Evolutionary conservation across 2,113 vertebrate genomes (phyloP), one percentile per base, ranked within the genome.

Genomic region (Noctilio leporinus): DNA sequence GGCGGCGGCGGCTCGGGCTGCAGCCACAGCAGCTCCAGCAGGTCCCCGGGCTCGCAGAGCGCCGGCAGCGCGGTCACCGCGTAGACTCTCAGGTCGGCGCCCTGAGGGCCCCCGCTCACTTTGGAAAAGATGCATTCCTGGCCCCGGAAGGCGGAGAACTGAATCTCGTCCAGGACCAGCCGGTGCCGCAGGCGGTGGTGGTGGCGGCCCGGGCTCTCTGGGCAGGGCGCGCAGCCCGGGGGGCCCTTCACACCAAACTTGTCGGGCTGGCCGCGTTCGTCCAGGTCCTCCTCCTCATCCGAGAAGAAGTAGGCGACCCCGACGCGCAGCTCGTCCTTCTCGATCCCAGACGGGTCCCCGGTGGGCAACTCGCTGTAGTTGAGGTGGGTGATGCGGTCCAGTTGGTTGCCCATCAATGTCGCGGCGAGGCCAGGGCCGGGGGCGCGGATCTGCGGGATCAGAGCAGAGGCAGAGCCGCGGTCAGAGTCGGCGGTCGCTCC

Each of bases 371-470:
- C 99, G 98, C 99, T 99, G 98, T 99, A 99, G 99, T 98, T 99
- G 98, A 99, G 99, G 99, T 99, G 99, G 98, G 99, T 99, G 99
- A 99, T 99, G 99, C 99, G 99, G 98, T 99, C 99, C 99, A 99
- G 99, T 99, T 99, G 99, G 98, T 99, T 99, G 99, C 99, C 99
- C 99, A 99, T 99, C 99, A 99, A 99, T 99, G 99, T 99, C 98
- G 98, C 98, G 99, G 98, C 98, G 98, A 99, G 98, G 99, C 98
- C 98, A 97, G 94, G 93, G 96, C 97, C 97, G 94, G 96, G 89
- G 93, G 94, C 92, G 8, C 97, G 96, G 95, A 91, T 65, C 96
- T 95, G 53, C 49, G 73, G 72, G 92, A 20, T 87, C 62, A 33
- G 90, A 92, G 80, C 94, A 57, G 95, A 95, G 73, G 82, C 77